Conservation (phyloP, 2,888 invertebrate genomes). For the Erebia palarica region DNA sequence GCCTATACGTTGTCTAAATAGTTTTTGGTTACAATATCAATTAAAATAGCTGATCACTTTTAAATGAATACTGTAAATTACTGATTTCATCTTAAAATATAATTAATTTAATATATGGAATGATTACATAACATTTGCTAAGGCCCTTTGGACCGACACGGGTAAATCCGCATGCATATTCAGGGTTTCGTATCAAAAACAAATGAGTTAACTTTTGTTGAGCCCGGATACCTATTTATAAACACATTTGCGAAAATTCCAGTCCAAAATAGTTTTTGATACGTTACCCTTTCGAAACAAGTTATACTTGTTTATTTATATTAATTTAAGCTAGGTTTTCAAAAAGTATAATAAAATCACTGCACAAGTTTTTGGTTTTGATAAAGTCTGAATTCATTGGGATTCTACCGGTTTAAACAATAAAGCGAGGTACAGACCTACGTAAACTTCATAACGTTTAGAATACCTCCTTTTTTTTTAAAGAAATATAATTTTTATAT, state of each 20-base stretch:
- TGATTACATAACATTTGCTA: constrained; percentile 31
- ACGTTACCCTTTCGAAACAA: background rate
- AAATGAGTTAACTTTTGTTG: background rate
- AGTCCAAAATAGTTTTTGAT: background rate
- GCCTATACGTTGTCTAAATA: too few relatives aligned
- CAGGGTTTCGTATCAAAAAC: constrained; percentile 11
- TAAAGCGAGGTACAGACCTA: background rate
- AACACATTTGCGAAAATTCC: background rate
- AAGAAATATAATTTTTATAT: too few relatives aligned
- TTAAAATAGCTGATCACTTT: background rate
- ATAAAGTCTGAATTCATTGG: background rate
- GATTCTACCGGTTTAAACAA: background rate
- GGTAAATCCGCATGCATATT: background rate
- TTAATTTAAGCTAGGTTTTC: background rate
- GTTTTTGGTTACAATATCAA: background rate
- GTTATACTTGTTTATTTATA: constrained; percentile 4
- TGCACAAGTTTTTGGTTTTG: background rate
- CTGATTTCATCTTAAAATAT: constrained; percentile 15
- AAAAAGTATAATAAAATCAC: background rate
- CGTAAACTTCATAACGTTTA: too few relatives aligned
- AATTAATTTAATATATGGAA: constrained; percentile 38
- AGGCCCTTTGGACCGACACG: constrained; percentile 22
- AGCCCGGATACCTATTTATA: background rate
- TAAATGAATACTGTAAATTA: constrained; percentile 44
- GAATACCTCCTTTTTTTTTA: too few relatives aligned